Evolutionary conservation across 1,140 invertebrate genomes (phyloP).

Genomic region (Diachasma alloeum): DNA sequence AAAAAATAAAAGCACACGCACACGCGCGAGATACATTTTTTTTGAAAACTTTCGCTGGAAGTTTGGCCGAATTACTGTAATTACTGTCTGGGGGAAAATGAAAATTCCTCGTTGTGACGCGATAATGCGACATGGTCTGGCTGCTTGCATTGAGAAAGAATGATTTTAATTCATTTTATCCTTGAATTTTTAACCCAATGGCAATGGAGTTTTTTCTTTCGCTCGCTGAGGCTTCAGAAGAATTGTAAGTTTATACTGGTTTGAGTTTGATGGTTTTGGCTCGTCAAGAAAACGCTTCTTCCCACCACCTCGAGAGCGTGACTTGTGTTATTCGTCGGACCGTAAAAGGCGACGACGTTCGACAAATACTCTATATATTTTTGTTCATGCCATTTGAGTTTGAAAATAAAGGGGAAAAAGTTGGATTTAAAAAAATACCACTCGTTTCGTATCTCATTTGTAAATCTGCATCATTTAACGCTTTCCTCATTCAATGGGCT

Average conservation of each 20-base stretch:
- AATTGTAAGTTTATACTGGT: not conserved
- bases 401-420: not conserved
- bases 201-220: not conserved
- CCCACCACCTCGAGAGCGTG: slow-evolving; percentile 19
- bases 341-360: slow-evolving; percentile 39
- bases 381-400: not conserved
- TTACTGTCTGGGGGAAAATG: not conserved
- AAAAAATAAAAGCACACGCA: not conserved
- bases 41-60: not conserved
- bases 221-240: not conserved
- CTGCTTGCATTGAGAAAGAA: not conserved
- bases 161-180: not conserved
- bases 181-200: not conserved
- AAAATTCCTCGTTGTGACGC: not conserved
- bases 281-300: slow-evolving; percentile 12
- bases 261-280: not conserved
- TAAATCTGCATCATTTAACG: not conserved
- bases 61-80: too few species aligned
- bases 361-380: slow-evolving; percentile 12
- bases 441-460: too few species aligned
- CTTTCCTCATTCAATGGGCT: not conserved
- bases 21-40: not conserved
- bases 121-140: not conserved
- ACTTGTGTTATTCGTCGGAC: slow-evolving; percentile 24
- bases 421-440: not conserved